Evolutionary conservation across 1,140 invertebrate species (phyloP), one percentile per base, ranked within the genome.

Genomic region (Dufourea novaeangliae): DNA sequence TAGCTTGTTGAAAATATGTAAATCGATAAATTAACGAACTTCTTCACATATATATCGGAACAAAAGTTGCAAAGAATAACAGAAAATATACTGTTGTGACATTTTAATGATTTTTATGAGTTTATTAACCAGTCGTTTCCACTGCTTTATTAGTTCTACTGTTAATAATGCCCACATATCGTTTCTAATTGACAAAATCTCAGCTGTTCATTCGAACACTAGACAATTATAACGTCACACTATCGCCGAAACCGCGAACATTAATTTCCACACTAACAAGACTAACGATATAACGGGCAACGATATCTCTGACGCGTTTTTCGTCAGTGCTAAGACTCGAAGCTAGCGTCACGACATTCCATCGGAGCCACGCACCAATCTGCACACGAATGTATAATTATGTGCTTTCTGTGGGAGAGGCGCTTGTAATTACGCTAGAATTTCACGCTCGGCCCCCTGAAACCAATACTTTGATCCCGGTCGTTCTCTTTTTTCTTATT

Each of bases 401-500:
- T n/a, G 46, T 41, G 41, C n/a, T 39, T 66, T 52, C 44, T 25
- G 7, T 74, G 46, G 20, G 62, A 32, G 61, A 66, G 8, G 46
- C 17, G 61, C 3, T 22, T 29, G 46, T 74, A 74, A 74, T 74
- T 66, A 74, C 62, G 34, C 46, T 20, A 41, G 71, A 74, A 66
- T 74, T 66, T 74, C 71, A 74, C 62, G 62, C 46, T 66, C 32
- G 29, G 61, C 22, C 17, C 34, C 6, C 22, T 32, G 20, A 20
- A 44, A 59, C 54, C 37, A 11, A 62, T 37, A 62, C 27, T 44
- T 41, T 27, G 11, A 14, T 39, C 27, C 46, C 25, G 5, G 27
- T n/a, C 34, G 5, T 37, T n/a, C 34, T 37, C 8, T 37, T 37
- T 8, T 37, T 8, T 37, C 34, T 37, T 8, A 37, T 37, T 37